A percentile compares a stretch with the other conserved stretches of the same genome.
Conservation (phyloP, 37 sponge, comb jelly and placozoan species). For the Ephydatia muelleri region DNA sequence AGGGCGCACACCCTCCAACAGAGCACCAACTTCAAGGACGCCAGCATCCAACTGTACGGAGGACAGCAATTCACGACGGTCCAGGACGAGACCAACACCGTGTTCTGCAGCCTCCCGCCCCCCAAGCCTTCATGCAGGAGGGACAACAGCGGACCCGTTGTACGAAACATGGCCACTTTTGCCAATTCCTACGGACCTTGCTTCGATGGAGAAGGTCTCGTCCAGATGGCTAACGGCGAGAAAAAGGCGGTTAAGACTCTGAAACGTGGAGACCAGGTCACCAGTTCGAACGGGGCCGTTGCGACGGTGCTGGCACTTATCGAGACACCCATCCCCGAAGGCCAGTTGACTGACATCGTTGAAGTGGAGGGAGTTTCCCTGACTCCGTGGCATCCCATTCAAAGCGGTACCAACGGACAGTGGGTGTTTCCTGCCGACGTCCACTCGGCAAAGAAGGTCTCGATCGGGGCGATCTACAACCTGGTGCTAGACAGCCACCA, state of each 20-base stretch:
- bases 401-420: not conserved
- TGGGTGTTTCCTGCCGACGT: constrained; percentile 19
- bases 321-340: constrained; percentile 9
- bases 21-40: constrained; percentile 34
- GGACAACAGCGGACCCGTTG: not conserved
- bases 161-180: constrained; percentile 16
- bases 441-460: not conserved
- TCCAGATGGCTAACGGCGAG: not conserved
- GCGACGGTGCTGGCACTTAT: not conserved
- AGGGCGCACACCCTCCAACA: constrained; percentile 23
- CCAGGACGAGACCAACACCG: constrained; percentile 3
- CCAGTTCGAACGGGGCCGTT: not conserved
- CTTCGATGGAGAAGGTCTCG: constrained; percentile 13
- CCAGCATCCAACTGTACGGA: constrained; percentile 23
- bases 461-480: constrained; percentile 10
- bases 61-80: constrained; percentile 8
- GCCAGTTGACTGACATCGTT: not conserved
- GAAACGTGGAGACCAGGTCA: not conserved
- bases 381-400: constrained; percentile 28
- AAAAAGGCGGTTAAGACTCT: constrained; percentile 3
- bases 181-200: constrained; percentile 3
- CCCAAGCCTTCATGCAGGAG: constrained; percentile 9
- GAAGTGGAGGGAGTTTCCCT: constrained; percentile 4
- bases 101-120: constrained; percentile 18
- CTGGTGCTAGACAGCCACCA: constrained; percentile 10